A percentile compares a stretch with the other conserved stretches of the same genome.
These are phyloP conservation scores for Drosophila pseudotakahashii DNA, from an alignment of 2,888 invertebrate species.

Conservation along the genomic window DNA sequence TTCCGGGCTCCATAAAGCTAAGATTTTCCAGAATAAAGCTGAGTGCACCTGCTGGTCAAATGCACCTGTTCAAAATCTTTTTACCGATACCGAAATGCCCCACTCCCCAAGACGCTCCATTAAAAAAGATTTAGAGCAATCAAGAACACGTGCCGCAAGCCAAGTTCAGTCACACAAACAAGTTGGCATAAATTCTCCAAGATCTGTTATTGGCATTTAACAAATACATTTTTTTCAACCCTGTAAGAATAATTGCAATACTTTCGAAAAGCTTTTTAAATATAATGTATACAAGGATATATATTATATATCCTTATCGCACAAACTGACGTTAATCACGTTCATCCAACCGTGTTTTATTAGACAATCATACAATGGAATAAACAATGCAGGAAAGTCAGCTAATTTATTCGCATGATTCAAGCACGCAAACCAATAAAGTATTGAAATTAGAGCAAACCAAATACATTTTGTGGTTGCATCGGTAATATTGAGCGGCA, in stretches of 20 bases:
- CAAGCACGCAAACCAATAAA: not conserved
- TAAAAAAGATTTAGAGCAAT: not conserved
- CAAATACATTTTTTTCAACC: not conserved
- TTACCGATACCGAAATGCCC: not conserved
- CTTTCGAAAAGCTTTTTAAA: too few species aligned
- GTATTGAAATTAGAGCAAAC: not conserved
- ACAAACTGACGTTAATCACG: not conserved
- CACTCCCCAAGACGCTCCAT: not conserved
- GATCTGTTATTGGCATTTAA: not conserved
- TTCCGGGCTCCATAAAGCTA: not conserved
- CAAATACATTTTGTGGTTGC: not conserved
- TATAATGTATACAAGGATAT: too few species aligned
- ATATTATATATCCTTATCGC: not conserved
- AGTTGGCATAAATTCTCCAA: not conserved
- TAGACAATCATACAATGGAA: not conserved
- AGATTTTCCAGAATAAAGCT: not conserved
- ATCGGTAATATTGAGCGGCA: not conserved
- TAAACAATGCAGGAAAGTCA: not conserved
- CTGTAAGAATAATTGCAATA: too few species aligned
- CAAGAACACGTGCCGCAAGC: slow-evolving; percentile 1
- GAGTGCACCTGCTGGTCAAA: not conserved
- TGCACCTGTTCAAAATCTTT: not conserved
- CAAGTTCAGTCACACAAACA: not conserved
- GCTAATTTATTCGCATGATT: not conserved
- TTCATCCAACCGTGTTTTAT: not conserved